phyloP scores from a whole-genome alignment of 2,797 vertebrate species.

The Ibycter americanus region DNA sequence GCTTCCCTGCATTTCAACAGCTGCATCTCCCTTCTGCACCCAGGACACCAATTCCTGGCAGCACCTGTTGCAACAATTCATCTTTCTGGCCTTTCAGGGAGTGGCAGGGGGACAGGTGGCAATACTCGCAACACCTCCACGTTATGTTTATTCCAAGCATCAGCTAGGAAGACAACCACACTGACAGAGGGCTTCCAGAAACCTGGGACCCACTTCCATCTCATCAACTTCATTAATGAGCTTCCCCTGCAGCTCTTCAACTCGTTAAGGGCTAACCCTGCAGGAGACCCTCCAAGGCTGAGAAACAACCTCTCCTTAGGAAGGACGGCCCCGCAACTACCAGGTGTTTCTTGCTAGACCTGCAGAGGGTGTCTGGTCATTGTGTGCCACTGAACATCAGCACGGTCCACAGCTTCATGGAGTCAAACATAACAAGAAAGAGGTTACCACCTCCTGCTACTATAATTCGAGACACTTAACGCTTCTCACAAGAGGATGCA shows the following conservation, averaged over 20 bases:
- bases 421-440: not conserved
- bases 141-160: not conserved
- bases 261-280: not conserved
- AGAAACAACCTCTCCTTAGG: not conserved
- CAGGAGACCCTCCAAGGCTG: not conserved
- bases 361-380: not conserved
- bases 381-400: not conserved
- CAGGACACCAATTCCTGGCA: not conserved
- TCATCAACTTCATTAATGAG: not conserved
- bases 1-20: not conserved
- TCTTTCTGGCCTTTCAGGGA: not conserved
- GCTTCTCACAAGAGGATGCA: not conserved
- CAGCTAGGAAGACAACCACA: not conserved
- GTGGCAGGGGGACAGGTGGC: not conserved
- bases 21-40: not conserved
- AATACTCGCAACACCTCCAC: not conserved
- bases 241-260: not conserved
- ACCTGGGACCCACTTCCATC: not conserved
- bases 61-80: not conserved
- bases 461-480: not conserved
- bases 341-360: not conserved
- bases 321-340: not conserved
- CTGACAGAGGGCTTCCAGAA: not conserved
- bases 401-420: accelerated
- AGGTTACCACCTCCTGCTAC: not conserved